Conservation (phyloP, 2,888 invertebrate species). For the Julus scandinavius region DNA sequence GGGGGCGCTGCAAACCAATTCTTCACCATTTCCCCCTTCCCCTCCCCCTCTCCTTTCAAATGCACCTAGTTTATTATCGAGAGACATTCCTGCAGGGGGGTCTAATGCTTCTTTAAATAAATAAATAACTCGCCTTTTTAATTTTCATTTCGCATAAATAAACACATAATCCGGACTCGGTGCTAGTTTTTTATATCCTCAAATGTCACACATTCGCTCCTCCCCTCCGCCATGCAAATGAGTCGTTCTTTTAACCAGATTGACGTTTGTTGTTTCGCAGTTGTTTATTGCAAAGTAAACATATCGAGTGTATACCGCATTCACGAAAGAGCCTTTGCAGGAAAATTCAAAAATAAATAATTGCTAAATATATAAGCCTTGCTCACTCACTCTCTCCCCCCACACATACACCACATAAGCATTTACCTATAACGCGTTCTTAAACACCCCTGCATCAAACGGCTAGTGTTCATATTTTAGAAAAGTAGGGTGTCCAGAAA, state of each 20-base stretch:
- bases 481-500: too few species aligned
- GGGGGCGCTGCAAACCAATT: constrained; percentile 38
- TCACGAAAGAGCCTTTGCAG: constrained; percentile 38
- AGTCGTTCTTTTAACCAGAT: constrained; percentile 29
- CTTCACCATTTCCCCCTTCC: not conserved
- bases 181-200: not conserved
- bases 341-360: constrained; percentile 42
- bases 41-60: not conserved
- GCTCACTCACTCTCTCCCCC: not conserved
- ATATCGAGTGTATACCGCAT: constrained; percentile 39
- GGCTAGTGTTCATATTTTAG: too few species aligned
- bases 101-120: not conserved
- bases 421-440: not conserved
- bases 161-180: constrained; percentile 9
- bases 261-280: constrained; percentile 42
- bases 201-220: constrained; percentile 34
- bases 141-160: constrained; percentile 42
- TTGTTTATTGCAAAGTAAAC: constrained; percentile 42
- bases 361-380: constrained; percentile 29
- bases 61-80: not conserved
- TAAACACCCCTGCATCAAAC: too few species aligned
- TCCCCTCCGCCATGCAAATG: constrained; percentile 15
- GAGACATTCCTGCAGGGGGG: constrained; percentile 3
- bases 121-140: constrained; percentile 27
- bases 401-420: too few species aligned